A percentile compares a stretch with the other conserved stretches of the same genome.
These are phyloP conservation scores for Paraplagusia blochii DNA, from an alignment of 2,113 vertebrate genomes.

Conservation along the genomic window DNA sequence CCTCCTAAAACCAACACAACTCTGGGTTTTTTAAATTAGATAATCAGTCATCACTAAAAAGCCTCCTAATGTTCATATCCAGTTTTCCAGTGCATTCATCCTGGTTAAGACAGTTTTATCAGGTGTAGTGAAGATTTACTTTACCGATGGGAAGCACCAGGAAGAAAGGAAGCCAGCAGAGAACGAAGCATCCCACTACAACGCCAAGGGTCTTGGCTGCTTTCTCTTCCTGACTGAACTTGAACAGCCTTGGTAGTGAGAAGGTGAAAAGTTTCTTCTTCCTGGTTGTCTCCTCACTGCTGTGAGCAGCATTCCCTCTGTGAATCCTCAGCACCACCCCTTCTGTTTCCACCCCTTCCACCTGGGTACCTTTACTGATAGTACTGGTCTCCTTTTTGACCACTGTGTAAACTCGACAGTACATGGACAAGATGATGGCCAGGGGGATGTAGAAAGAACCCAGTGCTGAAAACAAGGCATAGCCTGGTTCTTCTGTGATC, in stretches of 20 bases:
- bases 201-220: constrained; percentile 95
- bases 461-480: constrained; percentile 89
- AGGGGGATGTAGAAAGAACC: constrained; percentile 95
- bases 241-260: constrained; percentile 79
- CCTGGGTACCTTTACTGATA: constrained; percentile 77
- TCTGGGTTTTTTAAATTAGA: too few relatives aligned
- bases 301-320: constrained; percentile 67
- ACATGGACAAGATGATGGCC: constrained; percentile 91
- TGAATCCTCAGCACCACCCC: constrained; percentile 88
- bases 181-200: constrained; percentile 92
- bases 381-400: constrained; percentile 82
- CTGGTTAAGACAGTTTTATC: too few relatives aligned
- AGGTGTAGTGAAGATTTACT: constrained; percentile 26
- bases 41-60: too few relatives aligned
- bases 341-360: constrained; percentile 73
- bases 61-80: too few relatives aligned
- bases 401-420: constrained; percentile 91
- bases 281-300: neutral
- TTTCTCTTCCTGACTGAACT: constrained; percentile 92
- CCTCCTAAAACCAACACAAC: too few relatives aligned
- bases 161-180: constrained; percentile 98
- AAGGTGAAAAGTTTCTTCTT: constrained; percentile 74
- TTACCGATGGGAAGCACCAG: constrained; percentile 92
- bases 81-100: too few relatives aligned
- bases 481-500: constrained; percentile 90